Percentiles rank a stretch among this genome's conserved stretches.
Conservation (phyloP, 2,113 vertebrate species). For the Ceyx margarethae region DNA sequence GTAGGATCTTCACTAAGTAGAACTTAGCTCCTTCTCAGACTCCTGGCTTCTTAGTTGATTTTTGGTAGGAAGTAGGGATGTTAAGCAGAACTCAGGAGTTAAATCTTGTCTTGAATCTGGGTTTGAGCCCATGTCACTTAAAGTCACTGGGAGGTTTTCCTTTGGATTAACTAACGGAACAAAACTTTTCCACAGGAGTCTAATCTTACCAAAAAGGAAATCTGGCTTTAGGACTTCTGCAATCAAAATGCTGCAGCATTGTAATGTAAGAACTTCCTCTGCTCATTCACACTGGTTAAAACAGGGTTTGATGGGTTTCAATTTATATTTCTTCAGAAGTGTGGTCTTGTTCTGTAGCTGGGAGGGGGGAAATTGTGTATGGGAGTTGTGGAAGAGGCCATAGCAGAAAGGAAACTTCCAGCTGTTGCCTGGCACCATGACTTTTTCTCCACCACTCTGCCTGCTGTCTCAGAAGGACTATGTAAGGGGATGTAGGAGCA, state of each 20-base stretch:
- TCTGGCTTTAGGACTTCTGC: neutral
- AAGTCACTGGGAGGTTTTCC: neutral
- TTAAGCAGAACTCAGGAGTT: neutral
- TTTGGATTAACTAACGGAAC: neutral
- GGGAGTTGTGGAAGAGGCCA: neutral
- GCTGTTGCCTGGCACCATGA: neutral
- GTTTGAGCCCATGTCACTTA: neutral
- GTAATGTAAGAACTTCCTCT: conserved; percentile 29
- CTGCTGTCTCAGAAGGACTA: neutral
- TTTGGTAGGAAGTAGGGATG: neutral
- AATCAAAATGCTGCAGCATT: neutral
- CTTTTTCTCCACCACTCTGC: neutral
- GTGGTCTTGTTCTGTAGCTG: neutral
- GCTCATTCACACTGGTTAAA: conserved; percentile 19
- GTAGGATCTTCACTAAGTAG: neutral
- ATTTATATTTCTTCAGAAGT: neutral
- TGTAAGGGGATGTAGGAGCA: neutral
- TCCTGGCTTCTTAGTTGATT: neutral
- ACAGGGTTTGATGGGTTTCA: neutral
- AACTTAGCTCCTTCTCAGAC: neutral
- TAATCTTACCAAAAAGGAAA: conserved; percentile 17
- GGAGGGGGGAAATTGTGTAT: neutral
- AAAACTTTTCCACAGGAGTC: neutral
- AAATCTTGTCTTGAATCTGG: neutral
- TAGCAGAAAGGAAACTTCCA: neutral